Evolutionary conservation across 1,140 invertebrate genomes (phyloP), one percentile per base, ranked within the genome.

Genomic region (Leptinotarsa texana): DNA sequence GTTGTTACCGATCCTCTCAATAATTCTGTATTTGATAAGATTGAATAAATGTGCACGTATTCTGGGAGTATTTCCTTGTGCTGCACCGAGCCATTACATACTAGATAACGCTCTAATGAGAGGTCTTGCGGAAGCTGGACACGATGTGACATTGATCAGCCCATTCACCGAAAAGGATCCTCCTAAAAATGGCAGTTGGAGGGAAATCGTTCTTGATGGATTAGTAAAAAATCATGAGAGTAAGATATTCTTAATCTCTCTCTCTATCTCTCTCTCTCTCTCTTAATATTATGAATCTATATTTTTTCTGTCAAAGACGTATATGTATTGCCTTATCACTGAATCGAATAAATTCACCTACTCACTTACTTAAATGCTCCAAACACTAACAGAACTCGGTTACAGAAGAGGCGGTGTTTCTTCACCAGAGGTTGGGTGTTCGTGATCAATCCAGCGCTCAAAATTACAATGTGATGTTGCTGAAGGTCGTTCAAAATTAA

Each of bases 101-200:
- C 85, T 90, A 71, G 88, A 88, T 48, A 86, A 87, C 1, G 81
- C 85, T 0, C 73, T 91, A 51, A 85, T 89, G 80, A 86, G 87
- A 70, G 89, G 84, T 11, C 74, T 91, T 21, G 89, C 87, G 0
- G 78, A 77, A 18, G 86, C 84, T 18, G 90, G 89, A 4, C 90
- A 91, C 76, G 83, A 89, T 27, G 85, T 91, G 1, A 88, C 89
- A 2, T 83, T 90, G 3, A 80, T 89, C 1, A 89, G 87, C 63
- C 80, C 87, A 2, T 90, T 88, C 78, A 84, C 87, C 0, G 79
- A 86, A 6, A 86, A 87, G 70, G 82, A 83, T 61, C 83, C 42
- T 17, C 71, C 76, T 3, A 27, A 62, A 51, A 74, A 77, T 57
- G 73, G 75, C 1, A 74, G 42, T 21, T 76, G 68, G 48, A 72